phyloP scores from a whole-genome alignment of 1,140 invertebrate species.

The Campoletis sonorensis region DNA sequence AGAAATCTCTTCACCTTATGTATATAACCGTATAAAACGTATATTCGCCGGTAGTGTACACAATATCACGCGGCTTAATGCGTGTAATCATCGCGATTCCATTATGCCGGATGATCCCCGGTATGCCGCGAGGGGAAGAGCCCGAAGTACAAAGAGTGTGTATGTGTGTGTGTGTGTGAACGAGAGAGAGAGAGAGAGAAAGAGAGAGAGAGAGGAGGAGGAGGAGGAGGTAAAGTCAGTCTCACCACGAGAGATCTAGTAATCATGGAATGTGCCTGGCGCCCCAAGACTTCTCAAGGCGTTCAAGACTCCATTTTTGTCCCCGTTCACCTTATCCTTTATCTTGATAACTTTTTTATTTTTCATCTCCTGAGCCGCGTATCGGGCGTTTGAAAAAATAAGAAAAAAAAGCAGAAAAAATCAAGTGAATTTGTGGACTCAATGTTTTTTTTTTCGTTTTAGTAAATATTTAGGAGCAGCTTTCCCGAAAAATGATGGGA shows the following conservation, averaged over 20 bases:
- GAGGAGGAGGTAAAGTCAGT: not conserved
- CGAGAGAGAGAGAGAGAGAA: too few relatives aligned
- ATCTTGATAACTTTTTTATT: too few relatives aligned
- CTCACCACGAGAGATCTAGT: not conserved
- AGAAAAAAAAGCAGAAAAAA: too few relatives aligned
- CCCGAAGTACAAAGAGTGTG: not conserved
- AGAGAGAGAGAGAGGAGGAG: not conserved
- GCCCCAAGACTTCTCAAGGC: constrained; percentile 20
- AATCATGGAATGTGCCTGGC: constrained; percentile 32
- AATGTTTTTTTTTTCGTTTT: too few relatives aligned
- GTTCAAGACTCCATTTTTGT: constrained; percentile 6
- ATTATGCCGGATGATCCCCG: constrained; percentile 41
- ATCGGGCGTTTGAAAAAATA: too few relatives aligned
- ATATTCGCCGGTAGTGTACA: constrained; percentile 21
- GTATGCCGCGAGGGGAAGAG: not conserved
- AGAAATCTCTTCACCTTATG: constrained; percentile 31
- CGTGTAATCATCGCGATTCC: constrained; percentile 45
- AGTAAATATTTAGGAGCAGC: too few relatives aligned
- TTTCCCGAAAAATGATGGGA: too few relatives aligned
- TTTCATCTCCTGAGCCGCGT: too few relatives aligned
- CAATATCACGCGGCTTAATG: constrained; percentile 43
- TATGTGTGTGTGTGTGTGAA: too few relatives aligned
- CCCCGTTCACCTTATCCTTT: not conserved
- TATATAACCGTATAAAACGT: constrained; percentile 21
- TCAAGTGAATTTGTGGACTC: too few relatives aligned